A percentile compares a stretch with the other conserved stretches of the same genome.
These are phyloP conservation scores for Odontophorus gujanensis DNA, from an alignment of 2,113 vertebrate genomes.

Conservation along the genomic window DNA sequence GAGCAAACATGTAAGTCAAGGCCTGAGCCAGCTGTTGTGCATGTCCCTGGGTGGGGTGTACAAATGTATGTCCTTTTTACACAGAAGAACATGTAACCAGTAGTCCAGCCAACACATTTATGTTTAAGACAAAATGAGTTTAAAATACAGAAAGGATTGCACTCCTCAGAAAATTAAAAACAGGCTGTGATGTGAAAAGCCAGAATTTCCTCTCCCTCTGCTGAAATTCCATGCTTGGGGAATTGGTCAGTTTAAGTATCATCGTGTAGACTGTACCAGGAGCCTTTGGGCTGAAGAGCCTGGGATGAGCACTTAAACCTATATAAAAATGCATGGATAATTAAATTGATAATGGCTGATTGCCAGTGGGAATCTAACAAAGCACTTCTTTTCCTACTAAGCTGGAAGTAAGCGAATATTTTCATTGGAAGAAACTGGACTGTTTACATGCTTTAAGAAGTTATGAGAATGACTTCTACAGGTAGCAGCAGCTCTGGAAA, in stretches of 20 bases:
- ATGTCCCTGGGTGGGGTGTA: fast-evolving
- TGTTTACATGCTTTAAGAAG: background rate
- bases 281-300: background rate
- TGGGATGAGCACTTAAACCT: background rate
- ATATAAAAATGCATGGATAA: background rate
- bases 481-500: background rate
- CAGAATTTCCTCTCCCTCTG: background rate
- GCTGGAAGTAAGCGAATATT: background rate
- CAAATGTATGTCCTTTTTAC: fast-evolving
- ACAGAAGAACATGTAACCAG: background rate
- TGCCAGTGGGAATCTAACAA: background rate
- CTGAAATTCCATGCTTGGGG: background rate
- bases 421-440: background rate
- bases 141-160: background rate
- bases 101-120: background rate
- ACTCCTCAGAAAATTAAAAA: background rate
- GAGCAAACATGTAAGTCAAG: fast-evolving
- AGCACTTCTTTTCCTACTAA: background rate
- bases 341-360: background rate
- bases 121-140: background rate
- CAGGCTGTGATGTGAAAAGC: fast-evolving
- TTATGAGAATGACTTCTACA: background rate
- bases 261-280: background rate
- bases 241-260: background rate
- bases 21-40: background rate